These are phyloP conservation scores for Potamilus streckersoni DNA, from an alignment of 1,140 invertebrate species.

Conservation along the genomic window DNA sequence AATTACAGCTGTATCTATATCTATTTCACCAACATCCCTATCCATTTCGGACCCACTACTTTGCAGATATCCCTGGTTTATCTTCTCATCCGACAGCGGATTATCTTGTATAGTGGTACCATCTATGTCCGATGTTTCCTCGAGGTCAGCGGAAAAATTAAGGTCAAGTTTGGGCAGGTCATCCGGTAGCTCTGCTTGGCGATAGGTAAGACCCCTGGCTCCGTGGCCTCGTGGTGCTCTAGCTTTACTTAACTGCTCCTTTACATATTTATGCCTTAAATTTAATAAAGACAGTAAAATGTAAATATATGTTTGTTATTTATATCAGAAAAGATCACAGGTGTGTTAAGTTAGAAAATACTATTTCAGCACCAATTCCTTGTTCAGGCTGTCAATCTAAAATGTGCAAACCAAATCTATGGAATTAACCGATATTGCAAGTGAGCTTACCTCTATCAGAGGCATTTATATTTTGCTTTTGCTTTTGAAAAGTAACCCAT, in stretches of 20 bases:
- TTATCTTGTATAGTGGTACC: slow-evolving; percentile 25
- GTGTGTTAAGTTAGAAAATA: too few relatives aligned
- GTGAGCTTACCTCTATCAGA: too few relatives aligned
- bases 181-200: slow-evolving; percentile 28
- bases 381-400: too few relatives aligned
- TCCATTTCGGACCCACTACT: slow-evolving; percentile 34
- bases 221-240: slow-evolving; percentile 14
- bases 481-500: too few relatives aligned
- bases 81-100: slow-evolving; percentile 13
- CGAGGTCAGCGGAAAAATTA: slow-evolving; percentile 10
- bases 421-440: too few relatives aligned
- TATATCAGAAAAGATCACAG: not conserved
- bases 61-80: slow-evolving; percentile 26
- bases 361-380: too few relatives aligned
- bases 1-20: slow-evolving; percentile 29
- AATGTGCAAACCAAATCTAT: too few relatives aligned
- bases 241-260: slow-evolving; percentile 13
- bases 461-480: too few relatives aligned
- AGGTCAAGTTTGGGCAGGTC: slow-evolving; percentile 28
- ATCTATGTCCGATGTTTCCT: slow-evolving; percentile 16
- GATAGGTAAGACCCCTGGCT: slow-evolving; percentile 25
- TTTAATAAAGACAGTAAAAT: not conserved
- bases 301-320: not conserved
- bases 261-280: slow-evolving; percentile 19
- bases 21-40: slow-evolving; percentile 27